Evolutionary conservation across 2,888 invertebrate species (phyloP).

Genomic region (Pseudococcus jackbeardsleyi): DNA sequence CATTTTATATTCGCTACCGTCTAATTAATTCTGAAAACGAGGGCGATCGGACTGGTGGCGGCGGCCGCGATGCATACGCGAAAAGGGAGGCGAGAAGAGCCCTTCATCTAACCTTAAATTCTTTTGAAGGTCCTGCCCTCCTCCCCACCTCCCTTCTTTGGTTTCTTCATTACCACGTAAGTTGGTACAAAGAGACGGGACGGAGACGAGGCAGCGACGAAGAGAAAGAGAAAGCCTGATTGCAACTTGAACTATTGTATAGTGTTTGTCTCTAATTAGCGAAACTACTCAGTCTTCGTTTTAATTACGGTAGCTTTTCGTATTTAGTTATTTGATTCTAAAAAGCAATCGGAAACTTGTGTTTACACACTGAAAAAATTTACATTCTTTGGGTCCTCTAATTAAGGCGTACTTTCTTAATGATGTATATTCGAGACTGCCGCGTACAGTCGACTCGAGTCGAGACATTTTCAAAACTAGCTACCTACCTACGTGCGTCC

Average conservation of each 20-base stretch:
- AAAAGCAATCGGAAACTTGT: slow-evolving; percentile 44
- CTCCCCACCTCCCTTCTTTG: slow-evolving; percentile 1
- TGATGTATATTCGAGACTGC: slow-evolving; percentile 44
- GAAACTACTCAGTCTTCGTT: slow-evolving; percentile 61
- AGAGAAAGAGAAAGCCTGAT: slow-evolving; percentile 59
- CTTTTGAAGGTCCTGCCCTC: slow-evolving; percentile 41
- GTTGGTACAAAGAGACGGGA: slow-evolving; percentile 21
- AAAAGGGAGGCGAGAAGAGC: slow-evolving; percentile 34
- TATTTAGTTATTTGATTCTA: slow-evolving; percentile 61
- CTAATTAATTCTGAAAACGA: slow-evolving; percentile 62
- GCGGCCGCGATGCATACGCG: slow-evolving; percentile 43
- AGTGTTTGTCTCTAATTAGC: slow-evolving; percentile 64
- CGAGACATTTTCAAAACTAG: slow-evolving; percentile 18
- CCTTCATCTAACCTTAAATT: slow-evolving; percentile 43
- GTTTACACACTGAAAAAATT: slow-evolving; percentile 50
- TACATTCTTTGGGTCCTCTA: slow-evolving; percentile 52
- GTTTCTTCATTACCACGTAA: slow-evolving; percentile 51
- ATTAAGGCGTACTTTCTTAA: slow-evolving; percentile 56
- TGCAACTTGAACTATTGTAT: slow-evolving; percentile 63
- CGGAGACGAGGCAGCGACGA: slow-evolving; percentile 5
- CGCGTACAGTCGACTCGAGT: not conserved
- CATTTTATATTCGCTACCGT: slow-evolving; percentile 63
- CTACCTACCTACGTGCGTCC: not conserved
- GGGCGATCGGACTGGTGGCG: slow-evolving; percentile 28
- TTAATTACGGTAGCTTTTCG: slow-evolving; percentile 62